These are phyloP conservation scores for Pteronura brasiliensis DNA, from an alignment of 2,113 vertebrate genomes.

Conservation along the genomic window DNA sequence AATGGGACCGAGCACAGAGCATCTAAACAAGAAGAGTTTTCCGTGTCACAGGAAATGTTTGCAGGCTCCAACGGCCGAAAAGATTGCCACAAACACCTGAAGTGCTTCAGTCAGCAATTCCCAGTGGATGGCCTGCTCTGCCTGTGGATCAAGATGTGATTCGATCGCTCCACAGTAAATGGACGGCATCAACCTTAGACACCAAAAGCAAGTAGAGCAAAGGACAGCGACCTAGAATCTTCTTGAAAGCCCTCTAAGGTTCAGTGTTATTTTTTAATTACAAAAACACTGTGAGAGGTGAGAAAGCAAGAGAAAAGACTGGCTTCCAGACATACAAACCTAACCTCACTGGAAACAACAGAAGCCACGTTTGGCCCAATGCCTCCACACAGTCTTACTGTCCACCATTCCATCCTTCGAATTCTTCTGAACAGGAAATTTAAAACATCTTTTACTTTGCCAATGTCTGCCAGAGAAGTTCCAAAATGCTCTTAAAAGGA, in stretches of 20 bases:
- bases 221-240: constrained; percentile 31
- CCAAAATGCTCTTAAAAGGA: neutral
- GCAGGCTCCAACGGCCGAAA: constrained; percentile 80
- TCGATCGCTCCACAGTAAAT: constrained; percentile 81
- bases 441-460: neutral
- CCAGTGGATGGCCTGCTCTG: constrained; percentile 64
- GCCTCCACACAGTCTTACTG: neutral
- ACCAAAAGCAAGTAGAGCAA: constrained; percentile 60
- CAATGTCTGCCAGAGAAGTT: neutral
- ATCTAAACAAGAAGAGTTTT: constrained; percentile 74
- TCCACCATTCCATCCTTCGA: neutral
- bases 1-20: constrained; percentile 54
- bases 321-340: neutral
- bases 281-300: neutral
- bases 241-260: constrained; percentile 30
- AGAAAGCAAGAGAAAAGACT: neutral
- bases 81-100: constrained; percentile 83
- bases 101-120: constrained; percentile 80
- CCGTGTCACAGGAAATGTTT: constrained; percentile 75
- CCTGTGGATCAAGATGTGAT: constrained; percentile 83
- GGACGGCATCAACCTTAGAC: constrained; percentile 70
- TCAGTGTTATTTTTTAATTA: neutral
- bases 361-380: neutral
- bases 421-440: neutral
- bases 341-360: neutral